Evolutionary conservation across 2,888 invertebrate species (phyloP).

Genomic region (Drosophila limbata): DNA sequence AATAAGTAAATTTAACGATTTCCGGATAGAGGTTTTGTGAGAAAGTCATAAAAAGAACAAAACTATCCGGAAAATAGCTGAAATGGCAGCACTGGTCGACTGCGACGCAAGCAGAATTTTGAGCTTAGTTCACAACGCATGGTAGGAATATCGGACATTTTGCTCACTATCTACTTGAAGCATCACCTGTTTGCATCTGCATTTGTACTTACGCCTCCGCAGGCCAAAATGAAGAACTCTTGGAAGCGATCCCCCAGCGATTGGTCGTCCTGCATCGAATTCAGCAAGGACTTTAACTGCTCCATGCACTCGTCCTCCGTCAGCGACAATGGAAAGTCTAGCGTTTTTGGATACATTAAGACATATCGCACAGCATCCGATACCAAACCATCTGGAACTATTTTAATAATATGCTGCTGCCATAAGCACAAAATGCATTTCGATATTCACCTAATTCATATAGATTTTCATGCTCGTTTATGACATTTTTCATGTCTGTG

Average conservation of each 20-base stretch:
- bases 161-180: background rate
- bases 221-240: background rate
- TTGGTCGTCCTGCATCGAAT: background rate
- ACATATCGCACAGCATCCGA: slow-evolving; percentile 1
- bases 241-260: background rate
- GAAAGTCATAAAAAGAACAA: too few relatives aligned
- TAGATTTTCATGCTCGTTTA: background rate
- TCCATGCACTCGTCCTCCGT: background rate
- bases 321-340: background rate
- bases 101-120: too few relatives aligned
- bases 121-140: too few relatives aligned
- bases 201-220: slow-evolving; percentile 4
- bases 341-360: background rate
- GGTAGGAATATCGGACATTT: background rate
- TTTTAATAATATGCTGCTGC: background rate
- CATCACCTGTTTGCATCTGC: background rate
- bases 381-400: background rate
- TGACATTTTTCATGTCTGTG: background rate
- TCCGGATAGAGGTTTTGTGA: too few relatives aligned
- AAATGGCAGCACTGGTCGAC: too few relatives aligned
- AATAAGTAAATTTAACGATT: too few relatives aligned
- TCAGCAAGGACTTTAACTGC: background rate
- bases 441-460: slow-evolving; percentile 5
- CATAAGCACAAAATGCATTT: background rate
- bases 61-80: too few relatives aligned